Base-by-base conservation (phyloP, 2,113 vertebrate species). In the Microcebus tavaratra region DNA sequence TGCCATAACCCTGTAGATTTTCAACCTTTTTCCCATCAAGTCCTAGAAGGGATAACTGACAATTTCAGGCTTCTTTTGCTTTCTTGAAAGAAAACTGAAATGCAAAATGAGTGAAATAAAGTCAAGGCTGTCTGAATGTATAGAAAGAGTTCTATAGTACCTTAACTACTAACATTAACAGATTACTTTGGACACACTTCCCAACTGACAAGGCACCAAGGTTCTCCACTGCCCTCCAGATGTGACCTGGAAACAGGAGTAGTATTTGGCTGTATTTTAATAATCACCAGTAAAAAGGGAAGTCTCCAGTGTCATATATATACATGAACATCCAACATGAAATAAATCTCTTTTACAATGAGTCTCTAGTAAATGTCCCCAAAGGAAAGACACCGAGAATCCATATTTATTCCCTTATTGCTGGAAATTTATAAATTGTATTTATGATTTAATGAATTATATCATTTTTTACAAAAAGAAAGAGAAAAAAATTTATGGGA, bases 51-150 rank as follows among this genome's bases (percentile, higher is more conserved):
- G 21, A 85, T 86, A 61, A 88, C 9, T 31, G 68, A 91, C 42
- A 93, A 91, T 45, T 92, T 31, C 12, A 90, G 73, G 9, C 91
- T 88, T 75, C 23, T 78, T 45, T 70, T 75, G 79, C 36, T 61
- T 96, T 88, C 59, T 72, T 57, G 11, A 65, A 96, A 94, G 67
- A 76, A 95, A 93, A 50, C 0, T 76, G 85, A 95, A 93, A 97
- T 53, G 65, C 5, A 80, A 81, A 91, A 86, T 78, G 67, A 70
- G 48, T 86, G 13, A 59, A 59, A 45, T 63, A 42, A 68, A 9
- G 23, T 85, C n/a, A 85, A 70, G 80, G 36, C 31, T 91, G 42
- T 94, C 85, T 80, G 70, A 73, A 45, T 34, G 4, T 21, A 39
- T 11, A 83, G 48, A 63, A 83, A 86, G 91, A 48, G 21, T 80